Evolutionary conservation across 2,888 invertebrate genomes (phyloP).

Genomic region (Eupithecia dodoneata): DNA sequence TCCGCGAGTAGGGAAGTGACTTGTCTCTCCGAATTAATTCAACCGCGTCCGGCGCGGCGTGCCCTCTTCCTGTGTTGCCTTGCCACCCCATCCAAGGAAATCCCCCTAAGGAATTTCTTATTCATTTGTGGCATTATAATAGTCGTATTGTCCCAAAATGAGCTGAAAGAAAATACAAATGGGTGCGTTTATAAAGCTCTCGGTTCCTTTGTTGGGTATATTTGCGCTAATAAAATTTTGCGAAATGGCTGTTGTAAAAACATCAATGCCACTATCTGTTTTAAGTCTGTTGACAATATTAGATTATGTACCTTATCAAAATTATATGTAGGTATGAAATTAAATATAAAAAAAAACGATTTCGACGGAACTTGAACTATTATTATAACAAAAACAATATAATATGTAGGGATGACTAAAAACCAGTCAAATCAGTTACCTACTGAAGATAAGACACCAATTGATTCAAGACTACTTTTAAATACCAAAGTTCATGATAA

Average conservation of each 20-base stretch:
- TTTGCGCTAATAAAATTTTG: conserved; percentile 10
- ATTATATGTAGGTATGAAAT: not conserved
- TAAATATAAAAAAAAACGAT: too few relatives aligned
- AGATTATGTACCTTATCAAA: not conserved
- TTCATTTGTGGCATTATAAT: conserved; percentile 80
- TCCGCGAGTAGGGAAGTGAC: conserved; percentile 18
- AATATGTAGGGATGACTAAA: too few relatives aligned
- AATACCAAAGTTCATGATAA: not conserved
- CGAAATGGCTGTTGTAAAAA: not conserved
- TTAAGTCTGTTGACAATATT: not conserved
- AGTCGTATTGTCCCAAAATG: conserved; percentile 75
- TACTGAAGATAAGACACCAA: not conserved
- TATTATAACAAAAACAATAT: too few relatives aligned
- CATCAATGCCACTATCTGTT: not conserved
- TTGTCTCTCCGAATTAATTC: conserved; percentile 62
- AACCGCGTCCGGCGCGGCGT: conserved; percentile 61
- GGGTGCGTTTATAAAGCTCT: conserved; percentile 64
- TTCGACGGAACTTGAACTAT: too few relatives aligned
- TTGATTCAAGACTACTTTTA: not conserved
- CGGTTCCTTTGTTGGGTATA: conserved; percentile 27
- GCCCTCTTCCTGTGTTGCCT: conserved; percentile 57
- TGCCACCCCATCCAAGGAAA: conserved; percentile 57
- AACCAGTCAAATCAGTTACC: not conserved
- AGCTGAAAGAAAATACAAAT: conserved; percentile 73
- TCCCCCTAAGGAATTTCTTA: conserved; percentile 71